Base-by-base conservation (phyloP, 2,888 invertebrate species). In the Stenotaenia linearis region DNA sequence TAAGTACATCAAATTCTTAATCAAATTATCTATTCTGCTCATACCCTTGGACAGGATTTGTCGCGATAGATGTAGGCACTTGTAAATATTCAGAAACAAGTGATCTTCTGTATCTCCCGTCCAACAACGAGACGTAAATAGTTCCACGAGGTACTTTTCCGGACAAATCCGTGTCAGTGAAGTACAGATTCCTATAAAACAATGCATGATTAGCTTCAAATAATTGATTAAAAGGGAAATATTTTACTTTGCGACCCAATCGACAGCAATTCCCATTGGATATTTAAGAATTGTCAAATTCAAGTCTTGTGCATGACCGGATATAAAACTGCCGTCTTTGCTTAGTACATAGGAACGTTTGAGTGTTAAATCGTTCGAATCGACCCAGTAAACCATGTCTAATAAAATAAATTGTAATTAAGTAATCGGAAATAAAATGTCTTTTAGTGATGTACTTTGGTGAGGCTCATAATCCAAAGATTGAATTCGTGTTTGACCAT, bases 371-470 rank as follows among this genome's bases (percentile, higher is more conserved):
- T 95, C 93, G 84, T 93, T 93, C 82, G 93, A 93, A 86, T 98
- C 98, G 0, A 96, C 95, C 97, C 98, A 99, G 88, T 95, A 98
- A 79, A 98, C 88, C 85, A 96, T 93, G 85, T 95, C 93, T 25
- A 89, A 88, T 21, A 56, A 15, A 12, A n/a, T n/a, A n/a, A n/a
- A n/a, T n/a, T n/a, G n/a, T n/a, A n/a, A n/a, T n/a, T n/a, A n/a
- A n/a, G n/a, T n/a, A n/a, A n/a, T n/a, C n/a, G n/a, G n/a, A n/a
- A n/a, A n/a, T n/a, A n/a, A n/a, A n/a, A n/a, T n/a, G n/a, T n/a
- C n/a, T n/a, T n/a, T n/a, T n/a, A n/a, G n/a, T n/a, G n/a, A n/a
- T n/a, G 82, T 83, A 81, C 85, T 83, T 50, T 82, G 81, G 80
- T 89, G 90, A 0, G 94, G 92, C 86, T 97, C 94, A 84, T 94